phyloP scores from a whole-genome alignment of 2,888 invertebrate species.

The Thalpophila matura region DNA sequence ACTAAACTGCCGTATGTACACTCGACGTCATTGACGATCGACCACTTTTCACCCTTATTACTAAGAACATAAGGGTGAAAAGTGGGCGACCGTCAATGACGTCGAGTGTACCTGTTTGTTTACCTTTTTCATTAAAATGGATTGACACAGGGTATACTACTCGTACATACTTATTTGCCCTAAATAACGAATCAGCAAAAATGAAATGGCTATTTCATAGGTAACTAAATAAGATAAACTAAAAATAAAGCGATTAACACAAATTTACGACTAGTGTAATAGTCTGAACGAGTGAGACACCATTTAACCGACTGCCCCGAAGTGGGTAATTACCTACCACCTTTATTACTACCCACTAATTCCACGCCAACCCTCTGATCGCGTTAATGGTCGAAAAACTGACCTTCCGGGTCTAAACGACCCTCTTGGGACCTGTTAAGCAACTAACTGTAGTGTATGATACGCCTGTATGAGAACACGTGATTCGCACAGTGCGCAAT shows the following conservation, averaged over 20 bases:
- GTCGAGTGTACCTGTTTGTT: too few relatives aligned
- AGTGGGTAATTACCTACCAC: conserved; percentile 86
- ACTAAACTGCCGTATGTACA: too few relatives aligned
- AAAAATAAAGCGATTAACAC: conserved; percentile 56
- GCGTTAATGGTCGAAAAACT: conserved; percentile 89
- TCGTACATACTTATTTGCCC: neutral
- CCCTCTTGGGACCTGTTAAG: conserved; percentile 83
- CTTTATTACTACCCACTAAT: conserved; percentile 85
- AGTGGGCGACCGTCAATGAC: too few relatives aligned
- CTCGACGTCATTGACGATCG: too few relatives aligned
- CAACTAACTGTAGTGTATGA: conserved; percentile 75
- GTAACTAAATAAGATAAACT: conserved; percentile 27
- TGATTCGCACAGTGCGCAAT: conserved; percentile 68
- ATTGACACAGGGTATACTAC: too few relatives aligned
- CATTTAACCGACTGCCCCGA: conserved; percentile 78
- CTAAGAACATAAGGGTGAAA: too few relatives aligned
- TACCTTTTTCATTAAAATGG: too few relatives aligned
- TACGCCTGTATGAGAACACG: conserved; percentile 65
- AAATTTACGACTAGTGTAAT: conserved; percentile 62
- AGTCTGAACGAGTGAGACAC: conserved; percentile 58
- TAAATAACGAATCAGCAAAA: neutral
- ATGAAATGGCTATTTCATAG: neutral
- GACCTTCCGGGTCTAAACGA: conserved; percentile 85
- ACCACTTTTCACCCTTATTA: too few relatives aligned
- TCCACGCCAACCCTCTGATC: conserved; percentile 82